phyloP scores from a whole-genome alignment of 1,140 invertebrate genomes.

The Gonioctena quinquepunctata region DNA sequence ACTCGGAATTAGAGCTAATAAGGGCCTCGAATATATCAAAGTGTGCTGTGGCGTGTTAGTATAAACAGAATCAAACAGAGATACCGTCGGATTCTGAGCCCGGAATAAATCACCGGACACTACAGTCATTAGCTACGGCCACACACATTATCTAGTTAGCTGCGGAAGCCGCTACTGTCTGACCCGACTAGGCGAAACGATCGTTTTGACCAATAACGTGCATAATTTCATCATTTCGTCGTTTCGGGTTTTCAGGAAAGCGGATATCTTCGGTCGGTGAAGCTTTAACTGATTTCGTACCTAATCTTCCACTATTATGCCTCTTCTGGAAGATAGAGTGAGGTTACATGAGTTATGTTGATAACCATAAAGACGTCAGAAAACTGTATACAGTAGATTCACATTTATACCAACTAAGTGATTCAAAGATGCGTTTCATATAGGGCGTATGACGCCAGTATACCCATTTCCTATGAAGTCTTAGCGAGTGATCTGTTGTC shows the following conservation, averaged over 20 bases:
- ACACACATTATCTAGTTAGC: constrained; percentile 52
- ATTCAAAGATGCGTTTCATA: no score
- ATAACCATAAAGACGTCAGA: no score
- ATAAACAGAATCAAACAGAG: constrained; percentile 51
- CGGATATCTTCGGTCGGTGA: no score
- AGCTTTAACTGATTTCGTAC: no score
- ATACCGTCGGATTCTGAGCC: constrained; percentile 46
- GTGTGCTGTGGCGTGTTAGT: constrained; percentile 38
- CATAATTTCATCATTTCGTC: not conserved
- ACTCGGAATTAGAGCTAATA: constrained; percentile 47
- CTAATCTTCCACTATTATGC: no score
- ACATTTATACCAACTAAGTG: no score
- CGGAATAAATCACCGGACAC: constrained; percentile 54
- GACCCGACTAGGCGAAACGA: not conserved
- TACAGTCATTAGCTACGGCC: constrained; percentile 54
- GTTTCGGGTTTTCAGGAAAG: not conserved
- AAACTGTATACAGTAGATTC: no score
- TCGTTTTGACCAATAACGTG: not conserved
- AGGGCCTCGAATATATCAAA: constrained; percentile 51
- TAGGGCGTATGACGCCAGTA: no score
- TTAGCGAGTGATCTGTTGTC: no score
- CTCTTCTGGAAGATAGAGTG: no score
- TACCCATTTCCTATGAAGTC: no score
- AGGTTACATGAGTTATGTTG: no score
- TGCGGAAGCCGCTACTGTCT: constrained; percentile 32